Percentiles rank a stretch among this genome's conserved stretches.
These are phyloP conservation scores for Lamellibrachia luymesi DNA, from an alignment of 1,140 invertebrate species.

Conservation along the genomic window DNA sequence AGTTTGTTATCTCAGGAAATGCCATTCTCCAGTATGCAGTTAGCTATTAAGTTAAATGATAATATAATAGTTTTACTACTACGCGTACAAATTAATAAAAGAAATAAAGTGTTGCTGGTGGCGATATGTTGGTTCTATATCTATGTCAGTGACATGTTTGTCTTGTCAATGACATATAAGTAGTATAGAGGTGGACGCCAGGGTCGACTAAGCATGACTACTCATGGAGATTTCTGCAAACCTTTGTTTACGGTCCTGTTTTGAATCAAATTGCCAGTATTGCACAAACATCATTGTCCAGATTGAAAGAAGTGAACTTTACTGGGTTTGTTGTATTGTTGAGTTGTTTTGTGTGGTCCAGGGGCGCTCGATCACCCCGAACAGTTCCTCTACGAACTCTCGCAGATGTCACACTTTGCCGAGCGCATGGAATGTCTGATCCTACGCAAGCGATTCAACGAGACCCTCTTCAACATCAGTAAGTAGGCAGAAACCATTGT, in stretches of 20 bases:
- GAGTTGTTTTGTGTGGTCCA: not conserved
- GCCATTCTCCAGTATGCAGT: not conserved
- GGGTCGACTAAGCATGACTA: not conserved
- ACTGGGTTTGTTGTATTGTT: not conserved
- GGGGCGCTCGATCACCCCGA: constrained; percentile 46
- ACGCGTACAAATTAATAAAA: not conserved
- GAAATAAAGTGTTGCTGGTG: not conserved
- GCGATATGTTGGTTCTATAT: not conserved
- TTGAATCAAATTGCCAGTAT: too few species aligned
- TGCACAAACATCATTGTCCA: not conserved
- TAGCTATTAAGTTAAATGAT: not conserved
- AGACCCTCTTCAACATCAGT: constrained; percentile 53
- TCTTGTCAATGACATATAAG: not conserved
- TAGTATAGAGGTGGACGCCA: not conserved
- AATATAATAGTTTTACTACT: not conserved
- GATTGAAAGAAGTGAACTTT: not conserved
- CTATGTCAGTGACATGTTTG: too few species aligned
- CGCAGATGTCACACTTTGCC: constrained; percentile 47
- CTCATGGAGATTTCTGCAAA: not conserved
- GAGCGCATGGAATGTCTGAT: constrained; percentile 49
- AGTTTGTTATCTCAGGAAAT: constrained; percentile 1
- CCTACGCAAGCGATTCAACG: constrained; percentile 46
- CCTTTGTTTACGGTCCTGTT: not conserved
- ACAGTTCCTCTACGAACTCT: constrained; percentile 47
- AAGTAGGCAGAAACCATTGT: constrained; percentile 17